Base-by-base conservation (phyloP, 2,797 vertebrate species). In the Megaceryle alcyon region DNA sequence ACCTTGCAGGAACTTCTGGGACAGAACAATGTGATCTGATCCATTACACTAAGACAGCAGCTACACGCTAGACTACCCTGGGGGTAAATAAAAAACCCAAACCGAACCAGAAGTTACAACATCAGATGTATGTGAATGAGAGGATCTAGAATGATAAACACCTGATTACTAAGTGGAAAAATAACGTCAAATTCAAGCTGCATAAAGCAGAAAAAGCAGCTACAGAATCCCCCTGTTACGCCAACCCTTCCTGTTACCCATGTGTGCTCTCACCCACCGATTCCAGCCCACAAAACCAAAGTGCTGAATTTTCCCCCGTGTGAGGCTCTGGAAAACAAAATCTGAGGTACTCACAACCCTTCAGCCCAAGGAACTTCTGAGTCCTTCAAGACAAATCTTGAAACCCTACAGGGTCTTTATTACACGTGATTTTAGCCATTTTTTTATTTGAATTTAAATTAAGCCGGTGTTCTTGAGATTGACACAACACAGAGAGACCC, bases 271-370 rank as follows among this genome's bases (percentile, higher is more conserved):
- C 48, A 26, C 35, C 9, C 7, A 46, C 28, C 22, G 16, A 2
- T 2, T 66, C n/a, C 3, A 13, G 26, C 37, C 8, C 25, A 0
- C 73, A 33, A 20, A 29, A 4, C 5, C 12, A 21, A 29, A 21
- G 12, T 5, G 4, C 35, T 6, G 9, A 7, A 5, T 4, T 10
- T 19, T 9, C 19, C 72, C 48, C 13, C 0, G 21, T 0, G 4
- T 1, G 29, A 19, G 41, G 31, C 35, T 33, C 33, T 5, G 57
- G 8, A 31, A 41, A 26, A 39, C 3, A 15, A 28, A 44, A 20
- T 9, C 1, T 1, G 44, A 10, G 23, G 51, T 41, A 15, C 46
- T 8, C 8, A 2, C 16, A 14, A 18, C 21, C 18, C 46, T 12
- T 8, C 41, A 28, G 61, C 46, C 46, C 59, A 8, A 20, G 31